Conservation (phyloP, 64 coral and sea anemone species). For the Pachyseris speciosa region DNA sequence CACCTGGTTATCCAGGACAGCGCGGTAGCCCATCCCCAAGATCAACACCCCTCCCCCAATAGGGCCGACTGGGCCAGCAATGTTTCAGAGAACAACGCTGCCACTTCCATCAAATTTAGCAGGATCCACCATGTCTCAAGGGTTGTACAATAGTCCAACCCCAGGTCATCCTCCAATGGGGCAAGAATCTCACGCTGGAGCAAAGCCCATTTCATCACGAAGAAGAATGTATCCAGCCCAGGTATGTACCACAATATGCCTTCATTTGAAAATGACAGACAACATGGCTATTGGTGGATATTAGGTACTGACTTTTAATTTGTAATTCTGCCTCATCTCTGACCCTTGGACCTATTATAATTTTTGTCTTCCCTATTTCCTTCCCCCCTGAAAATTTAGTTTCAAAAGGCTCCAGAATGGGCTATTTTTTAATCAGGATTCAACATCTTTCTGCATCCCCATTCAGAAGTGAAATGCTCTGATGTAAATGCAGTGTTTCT, state of each 20-base stretch:
- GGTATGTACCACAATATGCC: not conserved
- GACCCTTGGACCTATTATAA: too few relatives aligned
- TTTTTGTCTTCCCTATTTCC: too few relatives aligned
- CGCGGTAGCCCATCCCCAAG: conserved; percentile 18
- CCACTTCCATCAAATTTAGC: conserved; percentile 28
- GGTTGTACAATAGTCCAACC: not conserved
- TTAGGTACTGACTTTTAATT: too few relatives aligned
- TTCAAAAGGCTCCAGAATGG: too few relatives aligned
- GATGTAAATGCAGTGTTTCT: too few relatives aligned
- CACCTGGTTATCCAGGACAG: conserved; percentile 37
- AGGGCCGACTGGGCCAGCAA: not conserved
- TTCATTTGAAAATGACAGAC: not conserved
- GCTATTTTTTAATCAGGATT: too few relatives aligned
- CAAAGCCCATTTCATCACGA: conserved; percentile 20
- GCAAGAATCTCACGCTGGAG: conserved; percentile 33
- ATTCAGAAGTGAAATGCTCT: too few relatives aligned
- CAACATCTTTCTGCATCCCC: too few relatives aligned
- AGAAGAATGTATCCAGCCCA: conserved; percentile 69
- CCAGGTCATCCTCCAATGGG: conserved; percentile 27
- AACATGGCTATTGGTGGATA: too few relatives aligned
- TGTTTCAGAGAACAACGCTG: not conserved
- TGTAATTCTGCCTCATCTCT: too few relatives aligned
- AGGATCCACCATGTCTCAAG: conserved; percentile 21
- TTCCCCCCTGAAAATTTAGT: too few relatives aligned
- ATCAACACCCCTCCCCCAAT: conserved; percentile 42